Percentiles rank a stretch among this genome's conserved stretches.
These are phyloP conservation scores for Aphelinus certus DNA, from an alignment of 1,140 invertebrate genomes.

Conservation along the genomic window DNA sequence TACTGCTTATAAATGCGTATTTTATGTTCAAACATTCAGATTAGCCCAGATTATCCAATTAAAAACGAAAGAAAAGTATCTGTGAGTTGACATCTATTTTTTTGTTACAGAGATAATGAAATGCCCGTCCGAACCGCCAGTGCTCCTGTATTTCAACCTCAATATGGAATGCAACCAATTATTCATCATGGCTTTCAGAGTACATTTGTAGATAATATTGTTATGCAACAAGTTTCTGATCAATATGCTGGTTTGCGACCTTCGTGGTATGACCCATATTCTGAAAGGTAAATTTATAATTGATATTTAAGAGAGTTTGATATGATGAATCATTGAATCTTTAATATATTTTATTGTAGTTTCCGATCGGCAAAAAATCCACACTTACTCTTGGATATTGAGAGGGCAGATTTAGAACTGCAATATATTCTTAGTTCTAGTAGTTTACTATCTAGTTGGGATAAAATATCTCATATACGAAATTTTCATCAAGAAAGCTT, in stretches of 20 bases:
- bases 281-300: constrained; percentile 59
- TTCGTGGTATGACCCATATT: constrained; percentile 68
- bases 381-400: constrained; percentile 67
- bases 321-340: not conserved
- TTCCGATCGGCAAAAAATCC: constrained; percentile 66
- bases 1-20: no score
- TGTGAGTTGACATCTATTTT: not conserved
- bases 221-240: constrained; percentile 59
- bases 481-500: constrained; percentile 77
- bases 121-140: constrained; percentile 46
- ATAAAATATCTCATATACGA: constrained; percentile 64
- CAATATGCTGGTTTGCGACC: constrained; percentile 65
- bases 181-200: constrained; percentile 52
- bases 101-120: constrained; percentile 55
- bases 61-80: no score
- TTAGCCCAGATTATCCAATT: no score
- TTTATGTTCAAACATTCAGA: no score
- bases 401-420: constrained; percentile 68
- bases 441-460: constrained; percentile 63
- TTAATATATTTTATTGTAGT: constrained; percentile 48
- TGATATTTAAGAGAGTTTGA: not conserved
- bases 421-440: constrained; percentile 67
- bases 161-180: constrained; percentile 45
- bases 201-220: constrained; percentile 50
- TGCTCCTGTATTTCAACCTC: constrained; percentile 54